phyloP scores from a whole-genome alignment of 2,888 invertebrate genomes.

The Leptopilina myrica region DNA sequence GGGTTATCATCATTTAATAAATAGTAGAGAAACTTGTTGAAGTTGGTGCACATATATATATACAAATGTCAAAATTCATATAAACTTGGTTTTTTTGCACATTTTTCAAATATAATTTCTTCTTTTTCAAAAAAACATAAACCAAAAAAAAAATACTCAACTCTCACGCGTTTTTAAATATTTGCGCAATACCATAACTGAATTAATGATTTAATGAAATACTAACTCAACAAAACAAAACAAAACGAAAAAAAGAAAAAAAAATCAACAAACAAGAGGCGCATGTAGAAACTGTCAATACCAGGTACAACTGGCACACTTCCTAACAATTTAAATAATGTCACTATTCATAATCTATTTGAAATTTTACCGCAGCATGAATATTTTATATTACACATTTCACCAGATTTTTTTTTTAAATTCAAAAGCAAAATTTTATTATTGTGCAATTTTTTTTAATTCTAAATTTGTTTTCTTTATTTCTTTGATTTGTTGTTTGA shows the following conservation, averaged over 20 bases:
- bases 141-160: too few species aligned
- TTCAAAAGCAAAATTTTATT: not conserved
- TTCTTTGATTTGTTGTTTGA: too few species aligned
- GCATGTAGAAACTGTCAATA: constrained; percentile 53
- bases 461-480: too few species aligned
- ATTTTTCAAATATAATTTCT: not conserved
- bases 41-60: not conserved
- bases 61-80: not conserved
- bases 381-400: not conserved
- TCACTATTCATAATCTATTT: constrained; percentile 18
- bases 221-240: not conserved
- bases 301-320: constrained; percentile 49
- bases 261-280: too few species aligned
- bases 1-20: constrained; percentile 25
- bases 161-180: too few species aligned
- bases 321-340: constrained; percentile 45
- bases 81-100: not conserved
- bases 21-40: not conserved
- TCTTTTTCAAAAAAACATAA: not conserved
- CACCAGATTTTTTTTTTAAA: not conserved
- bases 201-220: not conserved
- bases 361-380: not conserved
- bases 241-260: not conserved
- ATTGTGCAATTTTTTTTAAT: too few species aligned
- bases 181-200: too few species aligned